These are phyloP conservation scores for Torymus texanus DNA, from an alignment of 2,888 invertebrate species.

Conservation along the genomic window DNA sequence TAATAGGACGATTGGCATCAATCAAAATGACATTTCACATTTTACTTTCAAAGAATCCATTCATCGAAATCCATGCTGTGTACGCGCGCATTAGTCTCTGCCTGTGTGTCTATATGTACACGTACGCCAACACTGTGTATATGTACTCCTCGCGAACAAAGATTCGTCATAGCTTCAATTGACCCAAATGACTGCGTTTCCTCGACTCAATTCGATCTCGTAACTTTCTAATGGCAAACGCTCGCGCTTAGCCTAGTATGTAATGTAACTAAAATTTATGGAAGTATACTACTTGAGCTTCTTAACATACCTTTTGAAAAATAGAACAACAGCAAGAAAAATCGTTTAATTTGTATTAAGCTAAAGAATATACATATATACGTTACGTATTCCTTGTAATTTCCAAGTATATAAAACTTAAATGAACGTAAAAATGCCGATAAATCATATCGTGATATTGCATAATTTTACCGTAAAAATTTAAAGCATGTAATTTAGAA, in stretches of 20 bases:
- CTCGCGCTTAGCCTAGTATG: slow-evolving; percentile 31
- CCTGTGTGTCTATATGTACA: no score
- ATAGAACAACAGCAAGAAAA: no score
- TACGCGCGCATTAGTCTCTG: no score
- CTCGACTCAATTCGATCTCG: slow-evolving; percentile 57
- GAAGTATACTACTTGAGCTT: slow-evolving; percentile 31
- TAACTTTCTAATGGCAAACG: slow-evolving; percentile 57
- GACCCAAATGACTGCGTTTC: slow-evolving; percentile 56
- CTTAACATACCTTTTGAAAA: slow-evolving; percentile 27
- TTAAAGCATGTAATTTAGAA: no score
- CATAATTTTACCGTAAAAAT: no score
- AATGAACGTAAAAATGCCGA: no score
- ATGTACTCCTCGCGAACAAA: slow-evolving; percentile 36
- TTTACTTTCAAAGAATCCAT: slow-evolving; percentile 51
- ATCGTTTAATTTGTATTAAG: no score
- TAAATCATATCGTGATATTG: no score
- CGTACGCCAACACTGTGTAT: slow-evolving; percentile 11
- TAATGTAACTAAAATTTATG: slow-evolving; percentile 49
- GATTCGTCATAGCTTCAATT: slow-evolving; percentile 57
- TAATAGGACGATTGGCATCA: slow-evolving; percentile 48
- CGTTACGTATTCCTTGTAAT: no score
- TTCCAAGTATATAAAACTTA: no score
- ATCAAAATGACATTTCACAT: slow-evolving; percentile 52
- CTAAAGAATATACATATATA: no score
- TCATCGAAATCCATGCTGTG: slow-evolving; percentile 36